Evolutionary conservation across 1,140 invertebrate species (phyloP).

Genomic region (Drepana arcuata): DNA sequence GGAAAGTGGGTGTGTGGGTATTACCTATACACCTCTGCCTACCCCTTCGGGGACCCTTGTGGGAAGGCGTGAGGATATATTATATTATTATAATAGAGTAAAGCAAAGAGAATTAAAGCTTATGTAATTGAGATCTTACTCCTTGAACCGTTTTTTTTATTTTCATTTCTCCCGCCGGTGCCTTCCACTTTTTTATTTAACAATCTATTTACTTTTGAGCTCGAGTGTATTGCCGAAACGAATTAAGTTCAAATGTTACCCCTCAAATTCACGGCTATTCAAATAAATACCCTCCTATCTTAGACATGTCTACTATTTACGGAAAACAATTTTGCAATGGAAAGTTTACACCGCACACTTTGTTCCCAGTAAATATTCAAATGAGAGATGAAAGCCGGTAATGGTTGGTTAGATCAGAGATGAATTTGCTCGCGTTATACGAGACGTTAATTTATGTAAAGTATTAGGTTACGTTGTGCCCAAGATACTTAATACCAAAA

Average conservation of each 20-base stretch:
- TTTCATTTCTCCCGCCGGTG: no score
- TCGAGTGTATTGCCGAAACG: conserved; percentile 3
- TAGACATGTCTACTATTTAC: conserved; percentile 5
- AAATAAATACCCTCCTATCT: not conserved
- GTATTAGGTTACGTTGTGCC: conserved; percentile 48
- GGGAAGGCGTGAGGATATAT: no score
- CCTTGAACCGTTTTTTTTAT: no score
- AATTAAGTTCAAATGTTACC: conserved; percentile 8
- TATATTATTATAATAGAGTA: not conserved
- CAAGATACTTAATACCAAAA: conserved; percentile 44
- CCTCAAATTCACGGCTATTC: conserved; percentile 4
- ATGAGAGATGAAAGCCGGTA: conserved; percentile 39
- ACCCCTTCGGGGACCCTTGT: no score
- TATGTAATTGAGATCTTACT: no score
- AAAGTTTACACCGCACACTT: conserved; percentile 35
- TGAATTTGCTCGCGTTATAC: conserved; percentile 23
- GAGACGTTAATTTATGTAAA: conserved; percentile 51
- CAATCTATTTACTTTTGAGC: no score
- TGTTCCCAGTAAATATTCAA: conserved; percentile 56
- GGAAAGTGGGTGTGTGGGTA: no score
- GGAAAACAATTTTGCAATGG: conserved; percentile 22
- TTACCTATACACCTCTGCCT: no score
- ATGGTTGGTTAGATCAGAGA: conserved; percentile 53
- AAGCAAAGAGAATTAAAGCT: not conserved
- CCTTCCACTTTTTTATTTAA: no score